Conservation (phyloP, 2,113 vertebrate species). For the Lagenorhynchus albirostris region DNA sequence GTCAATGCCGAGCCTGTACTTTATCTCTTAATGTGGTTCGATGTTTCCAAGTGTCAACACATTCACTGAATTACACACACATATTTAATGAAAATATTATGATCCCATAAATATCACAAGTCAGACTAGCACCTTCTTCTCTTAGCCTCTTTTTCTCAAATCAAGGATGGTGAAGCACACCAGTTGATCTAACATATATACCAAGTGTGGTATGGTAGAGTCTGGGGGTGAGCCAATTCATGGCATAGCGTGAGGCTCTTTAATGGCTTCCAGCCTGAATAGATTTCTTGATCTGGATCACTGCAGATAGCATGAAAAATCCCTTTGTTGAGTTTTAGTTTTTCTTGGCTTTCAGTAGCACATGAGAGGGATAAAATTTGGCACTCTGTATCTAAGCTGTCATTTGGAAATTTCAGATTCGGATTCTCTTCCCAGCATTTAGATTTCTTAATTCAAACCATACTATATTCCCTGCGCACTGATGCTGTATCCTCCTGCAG, state of each 20-base stretch:
- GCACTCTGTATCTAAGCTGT: constrained; percentile 53
- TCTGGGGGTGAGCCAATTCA: neutral
- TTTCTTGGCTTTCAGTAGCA: constrained; percentile 76
- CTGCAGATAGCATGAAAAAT: constrained; percentile 73
- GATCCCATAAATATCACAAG: constrained; percentile 54
- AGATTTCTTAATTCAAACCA: constrained; percentile 76
- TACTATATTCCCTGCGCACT: constrained; percentile 30
- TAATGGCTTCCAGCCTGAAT: constrained; percentile 51
- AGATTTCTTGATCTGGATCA: constrained; percentile 52
- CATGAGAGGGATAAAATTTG: constrained; percentile 64
- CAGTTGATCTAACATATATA: neutral
- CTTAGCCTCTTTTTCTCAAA: neutral
- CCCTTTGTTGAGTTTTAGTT: constrained; percentile 74
- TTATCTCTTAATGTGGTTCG: constrained; percentile 62
- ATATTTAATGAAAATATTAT: constrained; percentile 70
- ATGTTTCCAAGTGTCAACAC: constrained; percentile 51
- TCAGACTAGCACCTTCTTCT: constrained; percentile 21
- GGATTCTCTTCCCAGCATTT: constrained; percentile 56
- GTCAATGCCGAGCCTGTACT: constrained; percentile 25
- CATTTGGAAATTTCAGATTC: constrained; percentile 76
- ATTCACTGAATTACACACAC: constrained; percentile 54
- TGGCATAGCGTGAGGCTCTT: neutral
- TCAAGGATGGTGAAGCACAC: constrained; percentile 1
- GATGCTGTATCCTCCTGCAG: constrained; percentile 39
- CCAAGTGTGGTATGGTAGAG: neutral